Percentiles rank a stretch among this genome's conserved stretches.
These are phyloP conservation scores for Orestias chungarensis DNA, from an alignment of 2,797 vertebrate species.

Conservation along the genomic window DNA sequence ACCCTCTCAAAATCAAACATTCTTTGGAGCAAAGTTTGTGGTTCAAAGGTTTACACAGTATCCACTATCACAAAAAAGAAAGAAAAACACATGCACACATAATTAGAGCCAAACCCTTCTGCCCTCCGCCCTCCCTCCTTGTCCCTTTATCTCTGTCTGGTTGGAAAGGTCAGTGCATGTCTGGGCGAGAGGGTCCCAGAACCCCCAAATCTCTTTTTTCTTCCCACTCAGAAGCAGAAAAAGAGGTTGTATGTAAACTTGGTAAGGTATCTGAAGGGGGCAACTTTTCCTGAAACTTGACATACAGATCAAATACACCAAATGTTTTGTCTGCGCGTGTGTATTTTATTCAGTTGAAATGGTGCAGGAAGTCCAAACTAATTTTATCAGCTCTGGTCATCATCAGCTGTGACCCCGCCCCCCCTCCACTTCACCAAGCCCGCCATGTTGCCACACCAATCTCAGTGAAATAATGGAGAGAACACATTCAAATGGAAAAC, in stretches of 20 bases:
- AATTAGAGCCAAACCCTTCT: constrained; percentile 52
- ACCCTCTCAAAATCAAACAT: constrained; percentile 82
- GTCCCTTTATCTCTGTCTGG: constrained; percentile 91
- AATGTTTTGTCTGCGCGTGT: not conserved
- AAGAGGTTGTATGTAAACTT: constrained; percentile 72
- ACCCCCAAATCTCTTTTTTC: constrained; percentile 76
- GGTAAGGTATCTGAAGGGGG: too few relatives aligned
- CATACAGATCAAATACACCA: constrained; percentile 47
- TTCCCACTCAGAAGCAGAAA: constrained; percentile 24
- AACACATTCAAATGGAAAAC: constrained; percentile 79
- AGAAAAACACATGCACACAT: constrained; percentile 37
- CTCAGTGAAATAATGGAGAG: constrained; percentile 64
- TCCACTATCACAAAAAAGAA: constrained; percentile 19
- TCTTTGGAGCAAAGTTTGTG: constrained; percentile 85
- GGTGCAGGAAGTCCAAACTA: constrained; percentile 46
- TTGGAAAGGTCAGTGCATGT: constrained; percentile 97
- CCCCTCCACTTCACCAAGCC: constrained; percentile 23
- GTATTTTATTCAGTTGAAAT: constrained; percentile 36
- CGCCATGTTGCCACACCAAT: constrained; percentile 25
- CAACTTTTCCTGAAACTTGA: constrained; percentile 83
- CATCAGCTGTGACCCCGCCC: constrained; percentile 74
- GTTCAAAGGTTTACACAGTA: constrained; percentile 86
- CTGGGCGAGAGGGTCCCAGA: constrained; percentile 94
- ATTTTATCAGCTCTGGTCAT: constrained; percentile 85
- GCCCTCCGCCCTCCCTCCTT: constrained; percentile 70